Percentiles rank a stretch among this genome's conserved stretches.
These are phyloP conservation scores for Cossypha niveicapilla DNA, from an alignment of 2,797 vertebrate species.

Conservation along the genomic window DNA sequence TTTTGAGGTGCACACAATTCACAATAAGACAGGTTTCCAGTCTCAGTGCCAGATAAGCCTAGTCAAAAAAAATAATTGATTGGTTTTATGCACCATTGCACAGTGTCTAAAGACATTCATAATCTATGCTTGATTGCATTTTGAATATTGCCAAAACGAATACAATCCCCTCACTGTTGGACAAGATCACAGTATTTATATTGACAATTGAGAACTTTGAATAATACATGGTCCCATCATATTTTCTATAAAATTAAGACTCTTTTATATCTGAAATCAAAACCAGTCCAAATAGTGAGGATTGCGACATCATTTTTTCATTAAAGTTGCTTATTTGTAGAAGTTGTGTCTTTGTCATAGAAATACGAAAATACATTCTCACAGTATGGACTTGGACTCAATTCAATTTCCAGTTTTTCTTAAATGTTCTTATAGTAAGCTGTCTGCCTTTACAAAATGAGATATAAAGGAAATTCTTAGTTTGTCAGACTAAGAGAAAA, in stretches of 20 bases:
- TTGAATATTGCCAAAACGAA: slow-evolving; percentile 56
- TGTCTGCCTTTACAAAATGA: neutral
- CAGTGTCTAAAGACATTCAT: slow-evolving; percentile 51
- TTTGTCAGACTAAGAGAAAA: neutral
- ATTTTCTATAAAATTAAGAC: slow-evolving; percentile 20
- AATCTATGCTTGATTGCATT: slow-evolving; percentile 48
- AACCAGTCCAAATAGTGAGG: neutral
- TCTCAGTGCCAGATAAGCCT: slow-evolving; percentile 46
- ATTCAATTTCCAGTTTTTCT: neutral
- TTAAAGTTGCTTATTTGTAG: slow-evolving; percentile 39
- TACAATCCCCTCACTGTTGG: slow-evolving; percentile 40
- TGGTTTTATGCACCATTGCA: slow-evolving; percentile 43
- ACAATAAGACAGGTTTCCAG: slow-evolving; percentile 66
- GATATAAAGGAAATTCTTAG: neutral
- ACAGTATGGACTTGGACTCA: neutral
- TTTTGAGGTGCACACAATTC: slow-evolving; percentile 61
- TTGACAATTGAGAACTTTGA: slow-evolving; percentile 16
- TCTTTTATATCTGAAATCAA: slow-evolving; percentile 35
- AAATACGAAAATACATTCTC: slow-evolving; percentile 25
- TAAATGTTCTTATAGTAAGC: neutral
- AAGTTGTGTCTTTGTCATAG: neutral
- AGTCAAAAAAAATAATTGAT: slow-evolving; percentile 64
- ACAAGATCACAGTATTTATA: slow-evolving; percentile 55
- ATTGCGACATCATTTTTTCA: slow-evolving; percentile 33
- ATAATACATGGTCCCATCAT: slow-evolving; percentile 15